Evolutionary conservation across 2,888 invertebrate genomes (phyloP), one percentile per base, ranked within the genome.

Genomic region (Zygaena filipendulae): DNA sequence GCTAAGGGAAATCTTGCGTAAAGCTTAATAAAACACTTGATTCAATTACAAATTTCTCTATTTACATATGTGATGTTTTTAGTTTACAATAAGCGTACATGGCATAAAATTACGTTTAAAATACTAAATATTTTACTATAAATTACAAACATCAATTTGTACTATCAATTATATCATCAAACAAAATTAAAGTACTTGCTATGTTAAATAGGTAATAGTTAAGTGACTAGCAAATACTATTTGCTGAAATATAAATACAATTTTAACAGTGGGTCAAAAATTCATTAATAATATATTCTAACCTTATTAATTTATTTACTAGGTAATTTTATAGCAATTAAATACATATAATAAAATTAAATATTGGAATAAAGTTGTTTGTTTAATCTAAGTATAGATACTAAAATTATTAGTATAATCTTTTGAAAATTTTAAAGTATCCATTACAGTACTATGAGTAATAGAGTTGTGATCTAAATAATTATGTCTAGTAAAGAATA

Each of bases 11-110:
- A 9, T 9, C n/a, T 9, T 16, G 11, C 3, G 6, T 13, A 9
- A 21, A 12, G 5, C 13, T 13, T 3, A 26, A 59, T 59, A 48
- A 69, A 59, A 67, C 45, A 43, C 39, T 32, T 28, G 7, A 11
- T 36, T 35, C 66, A 62, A 74, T 77, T 75, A 74, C 62, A 69
- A 71, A 66, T 69, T 77, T 69, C 63, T 79, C 61, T 79, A 79
- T 79, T 79, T 79, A 79, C 79, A 79, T n/a, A n/a, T 59, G 74
- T 74, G 75, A 72, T 71, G 70, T 72, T 74, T 67, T 74, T 67
- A 64, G 68, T 71, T 75, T 75, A 74, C 74, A 79, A 79, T 79
- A 79, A 79, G 77, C 79, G 77, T 79, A 77, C 72, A 77, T 74
- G 74, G 72, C 79, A 69, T 79, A 77, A 70, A 72, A 75, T 74